Conservation (phyloP, 23 tunicate genomes). For the Phallusia fumigata region DNA sequence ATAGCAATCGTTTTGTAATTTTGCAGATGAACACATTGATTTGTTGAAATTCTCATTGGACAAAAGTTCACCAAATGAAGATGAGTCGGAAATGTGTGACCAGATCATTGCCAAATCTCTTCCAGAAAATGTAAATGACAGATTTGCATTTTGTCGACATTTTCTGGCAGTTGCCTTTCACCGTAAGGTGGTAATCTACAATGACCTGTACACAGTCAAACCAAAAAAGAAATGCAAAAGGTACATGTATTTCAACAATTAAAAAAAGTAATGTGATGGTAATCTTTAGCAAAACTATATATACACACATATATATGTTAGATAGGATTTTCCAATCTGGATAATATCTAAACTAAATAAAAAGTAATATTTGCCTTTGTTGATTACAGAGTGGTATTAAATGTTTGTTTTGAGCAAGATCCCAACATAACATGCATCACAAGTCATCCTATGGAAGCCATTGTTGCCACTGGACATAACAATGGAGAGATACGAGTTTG, state of each 20-base stretch:
- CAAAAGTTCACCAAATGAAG: background rate
- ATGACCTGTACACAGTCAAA: background rate
- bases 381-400: background rate
- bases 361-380: too few relatives aligned
- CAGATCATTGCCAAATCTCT: background rate
- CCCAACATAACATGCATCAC: conserved; percentile 57
- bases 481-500: conserved; percentile 68
- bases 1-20: too few relatives aligned
- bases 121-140: background rate
- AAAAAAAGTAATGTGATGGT: too few relatives aligned
- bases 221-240: background rate
- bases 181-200: background rate
- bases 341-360: too few relatives aligned
- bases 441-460: conserved; percentile 61
- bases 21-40: background rate
- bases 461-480: conserved; percentile 58
- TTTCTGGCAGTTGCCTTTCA: background rate
- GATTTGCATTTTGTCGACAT: background rate
- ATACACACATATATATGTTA: too few relatives aligned
- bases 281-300: too few relatives aligned
- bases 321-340: too few relatives aligned
- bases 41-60: background rate
- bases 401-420: conserved; percentile 5
- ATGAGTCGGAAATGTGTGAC: background rate
- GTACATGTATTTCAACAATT: too few relatives aligned